phyloP scores from a whole-genome alignment of 2,113 vertebrate genomes.

The Aix galericulata region DNA sequence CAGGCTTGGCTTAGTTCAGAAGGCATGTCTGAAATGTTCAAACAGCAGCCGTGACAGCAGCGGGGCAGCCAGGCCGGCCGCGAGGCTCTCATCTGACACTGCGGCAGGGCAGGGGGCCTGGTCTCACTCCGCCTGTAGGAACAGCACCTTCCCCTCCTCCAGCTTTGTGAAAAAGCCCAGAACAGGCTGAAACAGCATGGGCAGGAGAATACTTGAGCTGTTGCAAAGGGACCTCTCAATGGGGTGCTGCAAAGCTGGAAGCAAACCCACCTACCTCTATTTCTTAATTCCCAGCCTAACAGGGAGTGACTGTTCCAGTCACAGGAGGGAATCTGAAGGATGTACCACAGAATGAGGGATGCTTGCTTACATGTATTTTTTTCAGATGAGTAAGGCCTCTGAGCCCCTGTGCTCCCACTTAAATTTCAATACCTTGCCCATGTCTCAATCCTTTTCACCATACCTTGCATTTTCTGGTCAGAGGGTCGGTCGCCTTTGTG shows the following conservation, averaged over 20 bases:
- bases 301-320: neutral
- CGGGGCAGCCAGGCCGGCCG: neutral
- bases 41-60: neutral
- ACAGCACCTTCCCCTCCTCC: neutral
- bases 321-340: neutral
- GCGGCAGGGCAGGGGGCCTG: rapidly evolving
- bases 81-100: neutral
- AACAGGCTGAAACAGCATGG: neutral
- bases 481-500: neutral
- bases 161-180: neutral
- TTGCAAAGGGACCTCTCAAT: neutral
- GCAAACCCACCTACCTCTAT: neutral
- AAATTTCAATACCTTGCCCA: neutral
- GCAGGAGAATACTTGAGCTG: rapidly evolving
- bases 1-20: conserved; percentile 26
- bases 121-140: neutral
- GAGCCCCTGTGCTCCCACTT: rapidly evolving
- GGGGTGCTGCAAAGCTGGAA: neutral
- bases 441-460: neutral
- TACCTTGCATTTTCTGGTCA: neutral
- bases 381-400: rapidly evolving
- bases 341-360: neutral
- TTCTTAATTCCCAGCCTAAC: neutral
- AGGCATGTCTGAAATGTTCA: neutral
- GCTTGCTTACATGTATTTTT: neutral